A percentile compares a stretch with the other conserved stretches of the same genome.
Conservation (phyloP, 1,140 invertebrate species). For the Maniola jurtina region DNA sequence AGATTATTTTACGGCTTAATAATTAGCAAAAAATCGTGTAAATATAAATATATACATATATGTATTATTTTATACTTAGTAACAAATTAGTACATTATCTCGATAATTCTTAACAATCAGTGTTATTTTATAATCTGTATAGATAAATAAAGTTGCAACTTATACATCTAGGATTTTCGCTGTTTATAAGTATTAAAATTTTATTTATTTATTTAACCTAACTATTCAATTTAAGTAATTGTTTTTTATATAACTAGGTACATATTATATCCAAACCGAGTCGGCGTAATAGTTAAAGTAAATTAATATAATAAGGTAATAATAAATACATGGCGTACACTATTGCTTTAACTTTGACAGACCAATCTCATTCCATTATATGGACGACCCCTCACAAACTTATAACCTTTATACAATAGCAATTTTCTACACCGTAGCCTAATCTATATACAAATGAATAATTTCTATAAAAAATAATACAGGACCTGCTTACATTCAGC, state of each 20-base stretch:
- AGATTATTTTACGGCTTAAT: background rate
- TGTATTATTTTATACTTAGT: background rate
- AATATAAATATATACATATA: constrained; percentile 3
- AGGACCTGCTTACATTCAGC: constrained; percentile 7
- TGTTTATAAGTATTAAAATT: constrained; percentile 10
- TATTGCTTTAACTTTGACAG: constrained; percentile 39
- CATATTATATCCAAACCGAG: constrained; percentile 12
- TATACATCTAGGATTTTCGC: background rate
- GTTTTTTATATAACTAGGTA: constrained; percentile 1
- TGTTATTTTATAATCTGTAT: constrained; percentile 3
- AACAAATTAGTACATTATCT: constrained; percentile 9
- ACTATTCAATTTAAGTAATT: constrained; percentile 24
- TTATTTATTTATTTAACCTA: constrained; percentile 16
- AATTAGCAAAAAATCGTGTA: background rate
- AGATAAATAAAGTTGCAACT: background rate
- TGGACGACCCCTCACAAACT: constrained; percentile 33
- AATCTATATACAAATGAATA: constrained; percentile 56
- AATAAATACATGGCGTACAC: constrained; percentile 60
- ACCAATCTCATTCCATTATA: constrained; percentile 44
- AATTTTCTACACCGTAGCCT: constrained; percentile 63
- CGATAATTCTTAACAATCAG: constrained; percentile 1
- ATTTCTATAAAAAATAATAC: constrained; percentile 33
- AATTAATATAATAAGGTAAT: background rate
- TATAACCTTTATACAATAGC: constrained; percentile 39
- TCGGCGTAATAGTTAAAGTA: constrained; percentile 28